Evolutionary conservation across 2,888 invertebrate species (phyloP), one percentile per base, ranked within the genome.

Genomic region (Crossocerus cetratus): DNA sequence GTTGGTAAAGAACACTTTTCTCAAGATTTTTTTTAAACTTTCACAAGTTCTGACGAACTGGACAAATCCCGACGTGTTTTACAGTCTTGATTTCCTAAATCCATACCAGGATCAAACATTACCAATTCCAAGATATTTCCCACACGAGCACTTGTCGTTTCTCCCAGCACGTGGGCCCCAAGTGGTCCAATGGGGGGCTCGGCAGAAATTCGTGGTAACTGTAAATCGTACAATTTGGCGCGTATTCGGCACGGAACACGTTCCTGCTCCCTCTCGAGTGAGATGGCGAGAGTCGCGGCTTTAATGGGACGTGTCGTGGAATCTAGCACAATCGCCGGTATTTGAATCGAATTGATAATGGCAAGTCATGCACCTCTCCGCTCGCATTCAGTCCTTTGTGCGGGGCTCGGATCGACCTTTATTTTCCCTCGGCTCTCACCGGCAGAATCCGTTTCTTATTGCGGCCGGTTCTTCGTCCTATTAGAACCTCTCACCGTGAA

Each of bases 281-380:
- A 61, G 63, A 62, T 58, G 58, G 61, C 68, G 13, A 14, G 54
- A 32, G 69, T 21, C 59, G 1, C 2, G 66, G 18, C 67, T 69
- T 79, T 74, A 79, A 72, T 74, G 69, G 72, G 69, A 72, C 77
- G 76, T 68, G 53, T 77, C 70, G 65, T 14, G 23, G 65, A 74
- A 69, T 77, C 66, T 69, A 63, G 71, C 66, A 67, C 70, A 59
- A 42, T 59, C 20, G 44, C 2, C 42, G 22, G 49, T 49, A 14
- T 66, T 77, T 49, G 8, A 56, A 70, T 62, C 58, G 21, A 20
- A 53, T 53, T 56, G 58, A 49, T 61, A 69, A 11, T 8, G 20
- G 14, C 63, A 49, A 55, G 67, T 69, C 63, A 68, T 56, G 69
- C 53, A 44, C 2, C 21, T 58, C 49, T 49, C 49, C 32, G 14